These are phyloP conservation scores for Carassius auratus DNA, from an alignment of 2,113 vertebrate species.

Conservation along the genomic window DNA sequence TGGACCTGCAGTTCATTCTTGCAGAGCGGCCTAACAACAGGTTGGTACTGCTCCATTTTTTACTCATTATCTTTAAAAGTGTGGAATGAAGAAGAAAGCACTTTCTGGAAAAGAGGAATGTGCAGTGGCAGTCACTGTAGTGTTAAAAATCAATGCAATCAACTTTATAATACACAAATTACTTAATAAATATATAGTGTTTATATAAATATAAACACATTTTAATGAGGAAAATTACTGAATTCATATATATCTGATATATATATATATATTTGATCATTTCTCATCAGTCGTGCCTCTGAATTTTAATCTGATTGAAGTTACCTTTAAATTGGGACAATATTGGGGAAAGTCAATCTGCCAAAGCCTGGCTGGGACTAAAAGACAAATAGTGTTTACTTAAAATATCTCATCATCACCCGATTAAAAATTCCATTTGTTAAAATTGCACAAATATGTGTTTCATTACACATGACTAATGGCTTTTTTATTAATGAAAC, in stretches of 20 bases:
- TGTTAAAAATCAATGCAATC: background rate
- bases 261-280: background rate
- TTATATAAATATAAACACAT: background rate
- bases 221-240: background rate
- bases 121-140: background rate
- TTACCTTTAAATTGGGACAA: slow-evolving; percentile 32
- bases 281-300: background rate
- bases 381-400: slow-evolving; percentile 68
- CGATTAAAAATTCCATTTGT: slow-evolving; percentile 67
- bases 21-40: slow-evolving; percentile 63
- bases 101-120: background rate
- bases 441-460: slow-evolving; percentile 68
- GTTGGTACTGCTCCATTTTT: slow-evolving; percentile 27
- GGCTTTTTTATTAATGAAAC: slow-evolving; percentile 80
- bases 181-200: background rate
- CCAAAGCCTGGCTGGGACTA: slow-evolving; percentile 5
- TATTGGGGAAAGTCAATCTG: slow-evolving; percentile 12
- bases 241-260: no score
- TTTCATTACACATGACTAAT: slow-evolving; percentile 76
- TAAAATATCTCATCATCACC: slow-evolving; percentile 63
- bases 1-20: slow-evolving; percentile 71
- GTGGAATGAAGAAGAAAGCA: background rate
- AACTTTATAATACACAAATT: background rate
- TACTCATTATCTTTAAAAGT: background rate
- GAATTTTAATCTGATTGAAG: slow-evolving; percentile 16